A percentile compares a stretch with the other conserved stretches of the same genome.
Evolutionary conservation across 1,140 invertebrate genomes (phyloP).

Genomic region (Saccostrea glomerata): DNA sequence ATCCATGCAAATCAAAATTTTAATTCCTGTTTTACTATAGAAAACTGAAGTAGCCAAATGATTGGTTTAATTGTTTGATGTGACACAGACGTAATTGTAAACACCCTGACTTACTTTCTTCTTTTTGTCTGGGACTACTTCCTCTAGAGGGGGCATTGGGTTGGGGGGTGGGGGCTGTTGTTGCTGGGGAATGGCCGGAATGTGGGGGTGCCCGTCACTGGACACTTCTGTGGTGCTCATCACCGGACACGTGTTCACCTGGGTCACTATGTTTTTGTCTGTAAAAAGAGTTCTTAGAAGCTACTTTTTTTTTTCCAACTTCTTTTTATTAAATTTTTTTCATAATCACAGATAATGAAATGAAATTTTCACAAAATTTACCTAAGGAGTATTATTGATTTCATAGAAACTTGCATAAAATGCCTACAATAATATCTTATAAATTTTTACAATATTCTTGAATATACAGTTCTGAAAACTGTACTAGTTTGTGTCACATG

Average conservation of each 20-base stretch:
- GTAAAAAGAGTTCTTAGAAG: slow-evolving; percentile 35
- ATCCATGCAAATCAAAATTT: slow-evolving; percentile 13
- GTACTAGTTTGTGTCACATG: too few relatives aligned
- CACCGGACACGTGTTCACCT: slow-evolving; percentile 74
- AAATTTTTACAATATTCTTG: background rate
- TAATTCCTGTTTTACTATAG: background rate
- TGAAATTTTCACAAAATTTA: background rate
- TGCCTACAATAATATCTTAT: background rate
- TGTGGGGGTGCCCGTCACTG: slow-evolving; percentile 63
- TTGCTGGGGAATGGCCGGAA: slow-evolving; percentile 42
- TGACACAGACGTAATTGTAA: slow-evolving; percentile 5
- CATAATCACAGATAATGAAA: background rate
- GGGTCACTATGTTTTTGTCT: slow-evolving; percentile 74
- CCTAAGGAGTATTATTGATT: background rate
- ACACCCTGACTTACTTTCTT: slow-evolving; percentile 64
- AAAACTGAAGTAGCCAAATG: slow-evolving; percentile 17
- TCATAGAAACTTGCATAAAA: background rate
- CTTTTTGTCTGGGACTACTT: slow-evolving; percentile 74
- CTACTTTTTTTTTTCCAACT: background rate
- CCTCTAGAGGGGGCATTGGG: slow-evolving; percentile 83
- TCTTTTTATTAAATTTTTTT: too few relatives aligned
- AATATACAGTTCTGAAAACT: background rate
- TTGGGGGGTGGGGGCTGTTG: slow-evolving; percentile 76
- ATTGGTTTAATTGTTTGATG: background rate
- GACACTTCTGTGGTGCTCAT: slow-evolving; percentile 66